Conservation (phyloP, 2,113 vertebrate genomes). For the Speoplatyrhinus poulsoni region DNA sequence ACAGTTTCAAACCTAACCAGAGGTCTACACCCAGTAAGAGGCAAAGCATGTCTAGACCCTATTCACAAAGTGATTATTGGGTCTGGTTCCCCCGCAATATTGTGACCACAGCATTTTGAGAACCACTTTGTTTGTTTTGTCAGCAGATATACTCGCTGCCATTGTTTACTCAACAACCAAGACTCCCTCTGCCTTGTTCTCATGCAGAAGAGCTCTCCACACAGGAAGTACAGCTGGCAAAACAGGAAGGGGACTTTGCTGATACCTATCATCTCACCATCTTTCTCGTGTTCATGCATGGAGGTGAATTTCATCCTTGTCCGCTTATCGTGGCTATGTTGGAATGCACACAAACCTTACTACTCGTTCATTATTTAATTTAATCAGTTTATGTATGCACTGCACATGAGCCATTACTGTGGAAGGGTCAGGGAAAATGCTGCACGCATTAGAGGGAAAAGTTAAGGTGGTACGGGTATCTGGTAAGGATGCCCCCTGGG, state of each 20-base stretch:
- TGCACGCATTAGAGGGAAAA: too few relatives aligned
- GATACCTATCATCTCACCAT: constrained; percentile 61
- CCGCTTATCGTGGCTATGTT: constrained; percentile 16
- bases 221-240: constrained; percentile 56
- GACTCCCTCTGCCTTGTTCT: constrained; percentile 19
- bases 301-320: constrained; percentile 20
- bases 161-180: constrained; percentile 64
- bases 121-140: constrained; percentile 29
- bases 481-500: too few relatives aligned
- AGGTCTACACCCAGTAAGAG: too few relatives aligned
- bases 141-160: background rate
- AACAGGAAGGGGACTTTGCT: constrained; percentile 65
- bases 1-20: too few relatives aligned
- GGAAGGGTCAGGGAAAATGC: too few relatives aligned
- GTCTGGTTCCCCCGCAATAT: too few relatives aligned
- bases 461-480: too few relatives aligned
- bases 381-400: too few relatives aligned
- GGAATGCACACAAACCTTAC: background rate
- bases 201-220: constrained; percentile 39
- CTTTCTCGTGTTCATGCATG: constrained; percentile 45
- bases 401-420: too few relatives aligned
- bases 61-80: too few relatives aligned
- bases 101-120: too few relatives aligned
- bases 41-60: too few relatives aligned
- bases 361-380: background rate